These are phyloP conservation scores for Leptinotarsa texana DNA, from an alignment of 1,140 invertebrate genomes.

Conservation along the genomic window DNA sequence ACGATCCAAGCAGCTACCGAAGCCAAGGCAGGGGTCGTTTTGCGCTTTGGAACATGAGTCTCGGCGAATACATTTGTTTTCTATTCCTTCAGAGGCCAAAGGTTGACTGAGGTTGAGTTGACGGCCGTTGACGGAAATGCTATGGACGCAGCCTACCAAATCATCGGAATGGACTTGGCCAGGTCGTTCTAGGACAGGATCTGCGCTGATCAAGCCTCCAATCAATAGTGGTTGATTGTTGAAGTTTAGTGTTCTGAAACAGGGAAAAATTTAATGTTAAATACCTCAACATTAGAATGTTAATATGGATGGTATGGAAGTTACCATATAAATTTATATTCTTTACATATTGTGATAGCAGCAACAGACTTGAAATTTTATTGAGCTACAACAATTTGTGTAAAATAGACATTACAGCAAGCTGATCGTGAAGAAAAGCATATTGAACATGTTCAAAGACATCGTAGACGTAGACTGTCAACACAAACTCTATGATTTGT, in stretches of 20 bases:
- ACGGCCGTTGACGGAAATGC: constrained; percentile 84
- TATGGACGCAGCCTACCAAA: constrained; percentile 90
- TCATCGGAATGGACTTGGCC: constrained; percentile 90
- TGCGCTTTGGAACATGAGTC: constrained; percentile 61
- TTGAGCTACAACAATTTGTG: too few species aligned
- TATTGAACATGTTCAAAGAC: too few species aligned
- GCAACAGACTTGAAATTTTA: too few species aligned
- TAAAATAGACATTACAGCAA: too few species aligned
- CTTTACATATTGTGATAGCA: too few species aligned
- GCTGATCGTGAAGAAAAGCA: too few species aligned
- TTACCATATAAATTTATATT: too few species aligned
- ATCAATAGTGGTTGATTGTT: constrained; percentile 85
- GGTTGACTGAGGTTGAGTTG: constrained; percentile 78
- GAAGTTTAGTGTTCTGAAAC: constrained; percentile 82
- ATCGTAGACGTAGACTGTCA: too few species aligned
- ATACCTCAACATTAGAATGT: too few species aligned
- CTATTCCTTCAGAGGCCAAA: constrained; percentile 70
- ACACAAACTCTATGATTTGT: too few species aligned
- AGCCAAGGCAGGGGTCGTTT: constrained; percentile 64
- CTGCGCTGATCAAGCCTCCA: constrained; percentile 81
- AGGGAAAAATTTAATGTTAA: neutral
- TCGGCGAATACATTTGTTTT: constrained; percentile 73
- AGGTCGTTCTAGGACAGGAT: constrained; percentile 81
- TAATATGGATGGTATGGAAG: too few species aligned
- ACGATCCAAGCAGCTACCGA: constrained; percentile 77